phyloP scores from a whole-genome alignment of 1,140 invertebrate genomes.

The Cydia fagiglandana region DNA sequence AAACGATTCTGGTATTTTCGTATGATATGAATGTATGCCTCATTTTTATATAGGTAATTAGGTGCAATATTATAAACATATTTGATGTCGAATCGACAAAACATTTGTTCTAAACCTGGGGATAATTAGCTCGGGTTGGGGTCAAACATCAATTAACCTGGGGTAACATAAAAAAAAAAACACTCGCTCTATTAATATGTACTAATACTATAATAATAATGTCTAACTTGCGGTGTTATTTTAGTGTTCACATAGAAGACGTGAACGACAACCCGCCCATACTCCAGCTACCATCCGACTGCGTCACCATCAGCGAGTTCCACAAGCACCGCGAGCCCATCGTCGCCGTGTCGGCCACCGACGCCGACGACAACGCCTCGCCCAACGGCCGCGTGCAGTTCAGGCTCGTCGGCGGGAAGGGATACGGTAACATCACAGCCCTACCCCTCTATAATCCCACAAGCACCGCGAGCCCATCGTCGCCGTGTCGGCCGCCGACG shows the following conservation, averaged over 20 bases:
- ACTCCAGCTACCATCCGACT: slow-evolving; percentile 83
- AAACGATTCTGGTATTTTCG: too few relatives aligned
- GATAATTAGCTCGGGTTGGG: too few relatives aligned
- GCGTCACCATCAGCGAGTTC: slow-evolving; percentile 92
- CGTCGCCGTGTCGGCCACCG: slow-evolving; percentile 86
- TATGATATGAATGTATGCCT: too few relatives aligned
- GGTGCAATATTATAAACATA: too few relatives aligned
- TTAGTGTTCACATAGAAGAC: slow-evolving; percentile 84
- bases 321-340: slow-evolving; percentile 90
- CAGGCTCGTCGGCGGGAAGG: slow-evolving; percentile 87
- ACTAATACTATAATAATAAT: too few relatives aligned
- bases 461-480: slow-evolving; percentile 88
- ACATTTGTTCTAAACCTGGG: too few relatives aligned
- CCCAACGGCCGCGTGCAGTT: slow-evolving; percentile 90
- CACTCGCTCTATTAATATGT: background rate
- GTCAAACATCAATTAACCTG: too few relatives aligned
- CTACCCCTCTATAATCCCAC: slow-evolving; percentile 83
- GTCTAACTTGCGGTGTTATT: slow-evolving; percentile 19
- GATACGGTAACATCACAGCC: slow-evolving; percentile 78
- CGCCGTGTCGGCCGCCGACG: slow-evolving; percentile 87
- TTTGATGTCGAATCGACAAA: too few relatives aligned
- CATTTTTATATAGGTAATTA: too few relatives aligned
- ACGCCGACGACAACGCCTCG: slow-evolving; percentile 89
- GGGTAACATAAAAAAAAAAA: too few relatives aligned
- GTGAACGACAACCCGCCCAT: slow-evolving; percentile 92